Evolutionary conservation across 2,888 invertebrate genomes (phyloP).

Genomic region (Eupithecia vulgata): DNA sequence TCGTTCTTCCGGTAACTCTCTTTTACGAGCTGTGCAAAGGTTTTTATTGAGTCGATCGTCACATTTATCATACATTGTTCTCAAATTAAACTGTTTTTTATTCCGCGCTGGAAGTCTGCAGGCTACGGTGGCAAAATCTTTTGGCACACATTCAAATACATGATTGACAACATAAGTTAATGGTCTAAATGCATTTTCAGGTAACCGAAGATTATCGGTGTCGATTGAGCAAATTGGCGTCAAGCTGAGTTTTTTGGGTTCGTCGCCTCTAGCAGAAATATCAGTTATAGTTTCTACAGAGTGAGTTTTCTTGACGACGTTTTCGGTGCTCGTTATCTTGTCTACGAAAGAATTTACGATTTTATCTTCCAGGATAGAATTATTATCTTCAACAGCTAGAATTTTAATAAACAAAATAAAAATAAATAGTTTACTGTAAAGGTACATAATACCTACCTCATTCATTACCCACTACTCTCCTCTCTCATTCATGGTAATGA

Average conservation of each 20-base stretch:
- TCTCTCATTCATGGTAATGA: too few relatives aligned
- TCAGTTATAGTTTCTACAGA: slow-evolving; percentile 35
- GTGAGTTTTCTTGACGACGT: slow-evolving; percentile 27
- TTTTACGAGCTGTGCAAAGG: slow-evolving; percentile 24
- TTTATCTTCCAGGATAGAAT: not conserved
- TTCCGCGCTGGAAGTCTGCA: slow-evolving; percentile 18
- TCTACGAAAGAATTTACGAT: slow-evolving; percentile 29
- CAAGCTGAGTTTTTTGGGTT: slow-evolving; percentile 52
- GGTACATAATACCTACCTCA: not conserved
- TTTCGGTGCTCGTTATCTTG: slow-evolving; percentile 49
- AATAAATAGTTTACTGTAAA: not conserved
- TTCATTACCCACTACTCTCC: too few relatives aligned
- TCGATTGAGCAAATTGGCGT: slow-evolving; percentile 62
- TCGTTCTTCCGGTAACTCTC: slow-evolving; percentile 59
- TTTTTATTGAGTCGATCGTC: not conserved
- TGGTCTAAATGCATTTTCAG: slow-evolving; percentile 15
- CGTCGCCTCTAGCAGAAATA: slow-evolving; percentile 23
- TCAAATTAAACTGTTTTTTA: slow-evolving; percentile 17
- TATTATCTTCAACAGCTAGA: slow-evolving; percentile 12
- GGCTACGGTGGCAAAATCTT: slow-evolving; percentile 6
- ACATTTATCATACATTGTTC: slow-evolving; percentile 14
- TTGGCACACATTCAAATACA: slow-evolving; percentile 25
- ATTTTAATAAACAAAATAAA: slow-evolving; percentile 14
- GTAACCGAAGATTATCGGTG: slow-evolving; percentile 47
- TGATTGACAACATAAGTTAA: slow-evolving; percentile 19